Evolutionary conservation across 2,888 invertebrate genomes (phyloP).

Genomic region (Spialia ferax): DNA sequence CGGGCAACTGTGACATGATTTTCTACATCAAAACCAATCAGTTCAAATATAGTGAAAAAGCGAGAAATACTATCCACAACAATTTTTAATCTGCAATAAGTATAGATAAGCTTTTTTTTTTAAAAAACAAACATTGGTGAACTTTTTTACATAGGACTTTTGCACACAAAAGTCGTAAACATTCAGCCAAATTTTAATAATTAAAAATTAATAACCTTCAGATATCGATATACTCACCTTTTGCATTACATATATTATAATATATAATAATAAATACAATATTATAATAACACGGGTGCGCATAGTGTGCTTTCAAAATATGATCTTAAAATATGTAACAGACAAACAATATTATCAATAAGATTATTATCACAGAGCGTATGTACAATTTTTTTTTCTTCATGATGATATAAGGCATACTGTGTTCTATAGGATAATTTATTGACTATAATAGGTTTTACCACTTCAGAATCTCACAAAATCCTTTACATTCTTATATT

Average conservation of each 20-base stretch:
- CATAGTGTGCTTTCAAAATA: neutral
- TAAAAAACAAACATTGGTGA: constrained; percentile 9
- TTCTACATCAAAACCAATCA: constrained; percentile 24
- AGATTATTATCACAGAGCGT: constrained; percentile 42
- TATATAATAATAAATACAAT: constrained; percentile 1
- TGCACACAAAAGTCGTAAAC: constrained; percentile 31
- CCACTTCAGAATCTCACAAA: neutral
- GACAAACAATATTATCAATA: constrained; percentile 41
- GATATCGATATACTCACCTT: constrained; percentile 14
- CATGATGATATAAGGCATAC: constrained; percentile 20
- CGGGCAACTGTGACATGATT: constrained; percentile 22
- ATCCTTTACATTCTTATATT: neutral
- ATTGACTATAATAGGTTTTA: neutral
- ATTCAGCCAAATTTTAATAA: constrained; percentile 27
- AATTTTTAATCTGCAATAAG: neutral
- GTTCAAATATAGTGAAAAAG: constrained; percentile 3
- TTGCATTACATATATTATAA: constrained; percentile 16
- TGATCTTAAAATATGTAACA: constrained; percentile 30
- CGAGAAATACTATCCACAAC: neutral
- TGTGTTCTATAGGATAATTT: neutral
- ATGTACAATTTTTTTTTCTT: constrained; percentile 16
- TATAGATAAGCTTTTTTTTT: neutral
- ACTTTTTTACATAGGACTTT: constrained; percentile 29
- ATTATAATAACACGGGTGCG: neutral
- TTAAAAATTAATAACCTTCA: neutral